These are phyloP conservation scores for Capitulum mitella DNA, from an alignment of 2,888 invertebrate genomes.

Conservation along the genomic window DNA sequence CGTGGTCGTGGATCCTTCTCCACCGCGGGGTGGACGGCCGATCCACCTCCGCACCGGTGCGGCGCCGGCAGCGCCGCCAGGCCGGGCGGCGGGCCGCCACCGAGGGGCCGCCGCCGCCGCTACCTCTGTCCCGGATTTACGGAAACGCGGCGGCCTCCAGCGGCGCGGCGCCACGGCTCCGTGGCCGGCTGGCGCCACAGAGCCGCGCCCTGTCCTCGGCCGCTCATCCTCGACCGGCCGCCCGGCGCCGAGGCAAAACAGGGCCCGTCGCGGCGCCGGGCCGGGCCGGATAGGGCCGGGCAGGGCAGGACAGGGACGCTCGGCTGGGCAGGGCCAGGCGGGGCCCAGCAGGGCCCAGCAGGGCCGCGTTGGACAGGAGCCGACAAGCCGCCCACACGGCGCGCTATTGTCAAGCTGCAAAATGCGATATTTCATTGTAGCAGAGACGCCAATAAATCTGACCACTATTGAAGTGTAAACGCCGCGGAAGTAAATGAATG, in stretches of 20 bases:
- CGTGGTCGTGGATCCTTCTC: too few species aligned
- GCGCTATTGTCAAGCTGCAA: neutral
- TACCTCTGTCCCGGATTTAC: neutral
- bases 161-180: neutral
- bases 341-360: neutral
- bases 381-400: neutral
- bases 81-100: neutral
- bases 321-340: neutral
- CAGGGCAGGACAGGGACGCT: too few species aligned
- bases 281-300: neutral
- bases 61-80: neutral
- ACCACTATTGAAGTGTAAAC: conserved; percentile 13
- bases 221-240: neutral
- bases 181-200: neutral
- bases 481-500: neutral
- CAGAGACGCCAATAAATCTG: neutral
- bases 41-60: neutral
- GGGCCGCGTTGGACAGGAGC: neutral
- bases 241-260: neutral
- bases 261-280: neutral
- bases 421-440: conserved; percentile 1
- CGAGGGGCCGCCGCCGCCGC: neutral
- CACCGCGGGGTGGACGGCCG: neutral
- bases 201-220: neutral
- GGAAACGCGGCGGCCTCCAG: conserved; percentile 1